Conservation (phyloP, 30 jellyfish, hydroid and myxozoan genomes). For the Hydra vulgaris region DNA sequence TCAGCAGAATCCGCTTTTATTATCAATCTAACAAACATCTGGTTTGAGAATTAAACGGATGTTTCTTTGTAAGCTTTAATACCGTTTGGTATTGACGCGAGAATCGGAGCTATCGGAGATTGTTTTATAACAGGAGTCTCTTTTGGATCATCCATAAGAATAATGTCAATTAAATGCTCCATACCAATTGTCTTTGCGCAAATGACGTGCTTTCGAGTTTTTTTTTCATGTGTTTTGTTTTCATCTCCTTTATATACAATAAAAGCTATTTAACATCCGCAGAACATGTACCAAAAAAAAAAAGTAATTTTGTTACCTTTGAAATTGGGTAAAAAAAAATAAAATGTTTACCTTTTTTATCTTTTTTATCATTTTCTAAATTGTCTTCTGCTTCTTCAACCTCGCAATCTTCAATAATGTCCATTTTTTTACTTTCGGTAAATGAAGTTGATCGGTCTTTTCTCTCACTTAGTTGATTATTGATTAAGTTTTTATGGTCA, state of each 20-base stretch:
- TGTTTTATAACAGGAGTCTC: not conserved
- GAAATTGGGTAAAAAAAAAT: not conserved
- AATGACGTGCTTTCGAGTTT: not conserved
- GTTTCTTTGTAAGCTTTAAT: constrained; percentile 11
- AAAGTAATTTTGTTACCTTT: no score
- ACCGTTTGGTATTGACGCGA: not conserved
- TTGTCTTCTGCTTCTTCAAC: not conserved
- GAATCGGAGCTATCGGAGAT: not conserved
- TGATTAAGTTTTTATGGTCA: constrained; percentile 17
- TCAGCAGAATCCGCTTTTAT: not conserved
- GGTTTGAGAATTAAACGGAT: not conserved
- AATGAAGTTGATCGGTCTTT: not conserved
- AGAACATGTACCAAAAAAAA: no score
- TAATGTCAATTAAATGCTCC: constrained; percentile 17
- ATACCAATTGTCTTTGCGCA: constrained; percentile 8
- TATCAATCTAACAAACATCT: not conserved
- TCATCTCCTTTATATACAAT: not conserved
- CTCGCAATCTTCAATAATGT: not conserved
- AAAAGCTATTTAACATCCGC: not conserved
- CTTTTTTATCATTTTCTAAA: not conserved
- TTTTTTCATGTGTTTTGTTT: not conserved
- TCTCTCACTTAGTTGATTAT: not conserved
- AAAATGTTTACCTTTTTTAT: not conserved
- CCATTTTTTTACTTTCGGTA: not conserved
- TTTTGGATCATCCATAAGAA: constrained; percentile 12